Evolutionary conservation across 2,888 invertebrate species (phyloP).

Genomic region (Dryococelus australis): DNA sequence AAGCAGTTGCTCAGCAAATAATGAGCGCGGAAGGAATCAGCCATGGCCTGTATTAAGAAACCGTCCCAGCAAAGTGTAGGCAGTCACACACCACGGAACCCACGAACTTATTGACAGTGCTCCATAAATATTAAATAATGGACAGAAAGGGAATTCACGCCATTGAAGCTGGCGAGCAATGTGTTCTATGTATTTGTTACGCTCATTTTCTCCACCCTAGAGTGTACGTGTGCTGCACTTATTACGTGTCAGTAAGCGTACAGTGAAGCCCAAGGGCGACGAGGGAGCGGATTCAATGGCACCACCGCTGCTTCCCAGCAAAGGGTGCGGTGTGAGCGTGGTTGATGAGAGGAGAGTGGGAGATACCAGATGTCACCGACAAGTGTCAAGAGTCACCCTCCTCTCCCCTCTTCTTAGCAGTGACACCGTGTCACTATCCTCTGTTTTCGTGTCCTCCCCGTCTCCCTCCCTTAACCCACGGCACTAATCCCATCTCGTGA

Average conservation of each 20-base stretch:
- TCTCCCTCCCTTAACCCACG: background rate
- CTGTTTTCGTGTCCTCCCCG: background rate
- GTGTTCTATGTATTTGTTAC: too few species aligned
- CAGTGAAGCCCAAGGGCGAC: background rate
- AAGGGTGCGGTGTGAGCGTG: background rate
- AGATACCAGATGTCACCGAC: background rate
- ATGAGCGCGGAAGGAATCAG: too few species aligned
- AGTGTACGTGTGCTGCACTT: too few species aligned
- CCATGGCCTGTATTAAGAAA: too few species aligned
- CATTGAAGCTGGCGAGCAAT: too few species aligned
- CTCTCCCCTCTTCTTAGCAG: background rate
- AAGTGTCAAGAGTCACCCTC: slow-evolving; percentile 6
- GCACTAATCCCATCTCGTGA: background rate
- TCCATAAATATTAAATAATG: too few species aligned
- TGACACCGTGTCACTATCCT: background rate
- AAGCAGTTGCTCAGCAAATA: too few species aligned
- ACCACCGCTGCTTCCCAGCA: background rate
- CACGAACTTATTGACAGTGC: too few species aligned
- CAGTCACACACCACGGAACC: too few species aligned
- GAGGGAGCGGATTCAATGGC: background rate
- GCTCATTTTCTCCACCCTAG: too few species aligned
- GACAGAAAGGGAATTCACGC: too few species aligned
- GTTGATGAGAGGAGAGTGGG: background rate
- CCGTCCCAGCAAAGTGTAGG: too few species aligned
- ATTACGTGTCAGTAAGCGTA: background rate